Base-by-base conservation (phyloP, 1,140 invertebrate genomes). In the Belonocnema kinseyi region DNA sequence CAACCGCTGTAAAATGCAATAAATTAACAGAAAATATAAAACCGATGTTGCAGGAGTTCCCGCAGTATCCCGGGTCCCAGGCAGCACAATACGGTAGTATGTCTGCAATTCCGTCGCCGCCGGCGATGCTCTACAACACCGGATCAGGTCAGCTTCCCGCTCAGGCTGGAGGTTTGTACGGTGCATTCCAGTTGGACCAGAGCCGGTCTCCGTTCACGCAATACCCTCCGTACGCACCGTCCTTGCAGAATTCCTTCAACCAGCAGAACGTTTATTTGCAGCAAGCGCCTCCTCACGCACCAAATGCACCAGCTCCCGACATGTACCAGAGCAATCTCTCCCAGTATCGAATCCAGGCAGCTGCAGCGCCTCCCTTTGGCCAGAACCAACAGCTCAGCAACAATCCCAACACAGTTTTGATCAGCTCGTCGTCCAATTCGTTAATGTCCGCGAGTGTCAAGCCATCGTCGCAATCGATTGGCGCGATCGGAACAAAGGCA, bases 391-490 rank as follows among this genome's bases (percentile, higher is more conserved):
- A 97, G 85, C 93, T 96, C 75, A 93, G 94, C 79, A 96, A 94
- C 86, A 97, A 96, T 91, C 96, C 96, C 33, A 97, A 95, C 84
- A 97, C 96, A 40, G 96, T 97, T 74, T 93, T 98, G 78, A 97
- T 98, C 77, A 97, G 96, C 72, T 97, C 96, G 40, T 95, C 95
- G 11, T 95, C 95, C 11, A 97, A 97, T 90, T 97, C 96, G 21
- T 92, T 97, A 66, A 97, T 98, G 96, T 97, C 97, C 1, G 96
- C 96, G 52, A 95, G 94, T 80, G 96, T 97, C 16, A 98, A 98
- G 88, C 96, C 96, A 19, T 95, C 95, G 13, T 93, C 94, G 73
- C 96, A 97, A 91, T 95, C 94, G 85, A 96, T 97, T 86, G 95
- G 96, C 84, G 94, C 96, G 78, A 96, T 98, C 85, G 96, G 96